Percentiles rank a stretch among this genome's conserved stretches.
Conservation (phyloP, 2,888 invertebrate species). For the Apamea epomidion region DNA sequence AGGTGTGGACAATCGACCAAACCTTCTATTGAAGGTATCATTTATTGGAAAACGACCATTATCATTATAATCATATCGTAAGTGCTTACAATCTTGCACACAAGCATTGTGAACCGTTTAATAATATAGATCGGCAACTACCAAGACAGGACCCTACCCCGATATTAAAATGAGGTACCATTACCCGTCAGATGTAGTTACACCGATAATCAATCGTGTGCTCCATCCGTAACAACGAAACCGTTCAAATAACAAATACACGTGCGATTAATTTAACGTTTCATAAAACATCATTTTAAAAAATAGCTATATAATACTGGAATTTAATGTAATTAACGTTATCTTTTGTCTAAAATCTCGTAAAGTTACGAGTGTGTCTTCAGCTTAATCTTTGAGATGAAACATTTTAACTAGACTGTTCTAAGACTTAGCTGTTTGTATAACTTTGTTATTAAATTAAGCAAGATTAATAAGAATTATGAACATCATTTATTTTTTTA, state of each 20-base stretch:
- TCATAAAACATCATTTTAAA: slow-evolving; percentile 34
- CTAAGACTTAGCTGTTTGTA: slow-evolving; percentile 18
- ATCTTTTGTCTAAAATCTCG: slow-evolving; percentile 40
- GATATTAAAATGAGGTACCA: slow-evolving; percentile 10
- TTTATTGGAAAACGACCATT: slow-evolving; percentile 1
- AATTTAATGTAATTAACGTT: slow-evolving; percentile 39
- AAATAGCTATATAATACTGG: slow-evolving; percentile 20
- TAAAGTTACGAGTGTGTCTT: slow-evolving; percentile 18
- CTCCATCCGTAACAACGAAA: slow-evolving; percentile 20
- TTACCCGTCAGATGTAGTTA: slow-evolving; percentile 2
- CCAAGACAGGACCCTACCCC: not conserved
- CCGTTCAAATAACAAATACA: slow-evolving; percentile 52
- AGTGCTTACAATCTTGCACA: not conserved
- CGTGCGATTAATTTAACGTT: slow-evolving; percentile 48
- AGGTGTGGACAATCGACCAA: slow-evolving; percentile 3
- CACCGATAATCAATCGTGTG: slow-evolving; percentile 46
- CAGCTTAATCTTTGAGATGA: slow-evolving; percentile 28
- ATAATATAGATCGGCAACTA: not conserved
- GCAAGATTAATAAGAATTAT: not conserved
- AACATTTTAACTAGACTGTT: slow-evolving; percentile 16
- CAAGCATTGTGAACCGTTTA: not conserved
- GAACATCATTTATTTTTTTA: slow-evolving; percentile 3
- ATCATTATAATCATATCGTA: not conserved
- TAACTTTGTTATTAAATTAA: slow-evolving; percentile 24
- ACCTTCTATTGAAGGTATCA: not conserved